Percentiles rank a stretch among this genome's conserved stretches.
Conservation (phyloP, 2,113 vertebrate genomes). For the Ciconia maguari region DNA sequence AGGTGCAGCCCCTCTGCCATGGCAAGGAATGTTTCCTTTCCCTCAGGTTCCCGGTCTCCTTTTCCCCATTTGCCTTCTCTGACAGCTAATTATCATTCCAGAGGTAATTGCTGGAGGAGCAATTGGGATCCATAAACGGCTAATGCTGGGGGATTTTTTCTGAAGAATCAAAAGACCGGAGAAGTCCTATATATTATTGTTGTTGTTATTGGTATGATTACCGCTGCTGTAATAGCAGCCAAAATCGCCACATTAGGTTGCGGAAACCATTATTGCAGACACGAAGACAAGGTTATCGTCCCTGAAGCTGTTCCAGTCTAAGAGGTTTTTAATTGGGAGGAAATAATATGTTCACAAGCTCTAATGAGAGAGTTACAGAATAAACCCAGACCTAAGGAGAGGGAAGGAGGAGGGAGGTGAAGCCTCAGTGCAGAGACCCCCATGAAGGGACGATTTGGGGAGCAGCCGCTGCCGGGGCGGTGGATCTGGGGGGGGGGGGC, state of each 20-base stretch:
- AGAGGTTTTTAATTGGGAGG: background rate
- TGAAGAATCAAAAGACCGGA: background rate
- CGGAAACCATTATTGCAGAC: background rate
- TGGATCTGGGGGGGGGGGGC: accelerated
- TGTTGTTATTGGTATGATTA: background rate
- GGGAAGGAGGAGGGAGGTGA: background rate
- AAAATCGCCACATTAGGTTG: background rate
- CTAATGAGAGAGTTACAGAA: background rate
- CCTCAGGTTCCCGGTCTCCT: background rate
- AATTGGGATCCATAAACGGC: background rate
- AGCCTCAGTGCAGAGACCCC: background rate
- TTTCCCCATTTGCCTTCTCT: background rate
- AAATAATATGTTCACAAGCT: background rate
- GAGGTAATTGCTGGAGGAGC: background rate
- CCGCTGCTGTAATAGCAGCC: background rate
- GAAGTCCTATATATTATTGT: background rate
- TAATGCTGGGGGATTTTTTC: background rate
- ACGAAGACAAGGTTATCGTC: background rate
- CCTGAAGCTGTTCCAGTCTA: background rate
- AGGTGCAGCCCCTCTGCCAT: background rate
- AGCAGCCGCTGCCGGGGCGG: accelerated
- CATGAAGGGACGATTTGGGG: background rate
- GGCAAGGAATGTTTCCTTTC: background rate
- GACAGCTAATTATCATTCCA: slow-evolving; percentile 9
- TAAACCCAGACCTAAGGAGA: background rate